Percentiles rank a stretch among this genome's conserved stretches.
These are phyloP conservation scores for Pogona vitticeps DNA, from an alignment of 2,113 vertebrate species.

Conservation along the genomic window DNA sequence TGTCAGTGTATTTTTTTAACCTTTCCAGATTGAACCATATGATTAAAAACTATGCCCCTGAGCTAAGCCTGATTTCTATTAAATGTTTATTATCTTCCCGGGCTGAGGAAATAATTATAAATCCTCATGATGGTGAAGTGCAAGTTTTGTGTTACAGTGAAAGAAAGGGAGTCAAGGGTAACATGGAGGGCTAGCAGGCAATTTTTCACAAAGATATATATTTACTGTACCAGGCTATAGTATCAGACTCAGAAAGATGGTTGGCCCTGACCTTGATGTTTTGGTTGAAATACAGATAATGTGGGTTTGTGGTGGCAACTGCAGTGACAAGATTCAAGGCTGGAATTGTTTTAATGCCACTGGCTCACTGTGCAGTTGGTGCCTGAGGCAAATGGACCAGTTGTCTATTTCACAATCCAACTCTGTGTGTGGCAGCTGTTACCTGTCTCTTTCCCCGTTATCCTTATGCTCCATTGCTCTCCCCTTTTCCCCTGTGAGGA, in stretches of 20 bases:
- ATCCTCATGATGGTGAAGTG: neutral
- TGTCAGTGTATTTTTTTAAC: neutral
- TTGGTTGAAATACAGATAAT: neutral
- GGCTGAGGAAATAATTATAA: neutral
- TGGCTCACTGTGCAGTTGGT: neutral
- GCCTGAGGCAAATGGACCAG: neutral
- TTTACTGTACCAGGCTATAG: no score
- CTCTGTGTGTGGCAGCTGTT: neutral
- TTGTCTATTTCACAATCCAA: neutral
- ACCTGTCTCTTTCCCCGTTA: no score
- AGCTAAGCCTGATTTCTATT: neutral
- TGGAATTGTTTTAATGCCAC: neutral
- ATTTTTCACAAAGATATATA: neutral
- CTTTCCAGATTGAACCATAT: neutral
- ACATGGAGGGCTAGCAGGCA: neutral
- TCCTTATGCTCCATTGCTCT: no score
- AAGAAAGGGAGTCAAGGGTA: slow-evolving; percentile 2
- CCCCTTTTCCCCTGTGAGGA: no score
- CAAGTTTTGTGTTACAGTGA: neutral
- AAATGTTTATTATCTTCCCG: neutral
- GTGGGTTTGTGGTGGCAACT: no score
- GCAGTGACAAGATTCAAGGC: neutral
- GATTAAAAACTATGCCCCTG: neutral
- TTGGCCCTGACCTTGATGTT: neutral
- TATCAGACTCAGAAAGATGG: neutral